Conservation (phyloP, 2,797 vertebrate species). For the Pangasius mekongensis region DNA sequence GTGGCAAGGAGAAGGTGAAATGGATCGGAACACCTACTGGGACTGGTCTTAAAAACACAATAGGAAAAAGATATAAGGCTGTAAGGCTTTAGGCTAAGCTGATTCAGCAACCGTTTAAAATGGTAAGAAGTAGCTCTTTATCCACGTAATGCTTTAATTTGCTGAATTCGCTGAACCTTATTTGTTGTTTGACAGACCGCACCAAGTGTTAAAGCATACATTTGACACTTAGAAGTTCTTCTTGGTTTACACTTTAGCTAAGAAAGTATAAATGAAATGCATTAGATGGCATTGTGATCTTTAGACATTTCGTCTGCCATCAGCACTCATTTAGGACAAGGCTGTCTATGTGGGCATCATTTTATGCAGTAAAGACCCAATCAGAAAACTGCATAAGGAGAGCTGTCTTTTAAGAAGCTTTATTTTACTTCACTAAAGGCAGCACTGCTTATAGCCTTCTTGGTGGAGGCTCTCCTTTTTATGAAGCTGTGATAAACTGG, state of each 20-base stretch:
- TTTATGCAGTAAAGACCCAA: not conserved
- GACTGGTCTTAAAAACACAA: not conserved
- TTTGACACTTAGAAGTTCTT: not conserved
- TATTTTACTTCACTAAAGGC: not conserved
- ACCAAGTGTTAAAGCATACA: not conserved
- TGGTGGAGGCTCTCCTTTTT: not conserved
- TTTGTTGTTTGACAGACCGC: not conserved
- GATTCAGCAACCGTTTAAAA: not conserved
- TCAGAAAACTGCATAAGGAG: not conserved
- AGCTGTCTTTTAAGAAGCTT: not conserved
- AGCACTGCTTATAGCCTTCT: not conserved
- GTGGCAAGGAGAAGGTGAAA: slow-evolving; percentile 1
- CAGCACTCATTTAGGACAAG: not conserved
- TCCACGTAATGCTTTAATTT: slow-evolving; percentile 9
- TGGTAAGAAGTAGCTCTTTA: not conserved
- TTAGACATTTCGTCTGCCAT: not conserved
- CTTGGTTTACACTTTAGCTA: not conserved
- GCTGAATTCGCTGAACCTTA: not conserved
- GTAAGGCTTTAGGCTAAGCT: not conserved
- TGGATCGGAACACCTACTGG: not conserved
- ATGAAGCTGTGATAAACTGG: not conserved
- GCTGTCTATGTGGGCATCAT: not conserved
- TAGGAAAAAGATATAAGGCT: not conserved
- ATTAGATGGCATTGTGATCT: not conserved
- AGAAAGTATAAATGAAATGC: not conserved